Evolutionary conservation across 1,140 invertebrate genomes (phyloP).

Genomic region (Zaprionus kolodkinae): DNA sequence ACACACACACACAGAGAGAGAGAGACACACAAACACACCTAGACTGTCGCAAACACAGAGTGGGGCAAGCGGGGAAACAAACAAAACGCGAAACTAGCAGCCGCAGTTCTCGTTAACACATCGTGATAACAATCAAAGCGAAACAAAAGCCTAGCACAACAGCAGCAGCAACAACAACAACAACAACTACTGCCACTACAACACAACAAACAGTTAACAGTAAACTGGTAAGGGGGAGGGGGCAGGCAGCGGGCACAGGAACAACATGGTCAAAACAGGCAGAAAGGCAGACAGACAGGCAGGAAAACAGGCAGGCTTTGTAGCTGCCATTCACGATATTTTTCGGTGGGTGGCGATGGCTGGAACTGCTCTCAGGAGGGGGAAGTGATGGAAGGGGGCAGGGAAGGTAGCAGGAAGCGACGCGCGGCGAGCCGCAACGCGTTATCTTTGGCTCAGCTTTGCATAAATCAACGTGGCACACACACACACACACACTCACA

Average conservation of each 20-base stretch:
- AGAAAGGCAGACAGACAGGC: neutral
- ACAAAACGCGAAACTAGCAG: constrained; percentile 64
- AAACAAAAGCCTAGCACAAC: constrained; percentile 69
- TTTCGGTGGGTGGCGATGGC: neutral
- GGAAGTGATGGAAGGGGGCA: neutral
- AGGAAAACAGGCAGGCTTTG: constrained; percentile 50
- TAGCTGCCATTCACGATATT: constrained; percentile 11
- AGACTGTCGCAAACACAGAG: neutral
- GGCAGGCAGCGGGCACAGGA: constrained; percentile 3
- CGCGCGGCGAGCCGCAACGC: constrained; percentile 59
- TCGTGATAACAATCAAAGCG: constrained; percentile 69
- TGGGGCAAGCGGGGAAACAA: constrained; percentile 33
- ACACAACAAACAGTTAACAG: constrained; percentile 27
- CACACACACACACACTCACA: constrained; percentile 22
- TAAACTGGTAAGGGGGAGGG: neutral
- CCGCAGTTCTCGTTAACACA: constrained; percentile 50
- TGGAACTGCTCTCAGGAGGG: neutral
- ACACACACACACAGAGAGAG: neutral
- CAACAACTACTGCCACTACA: constrained; percentile 11
- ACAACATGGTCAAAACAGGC: constrained; percentile 55
- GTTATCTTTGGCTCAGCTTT: constrained; percentile 74
- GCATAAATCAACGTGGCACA: constrained; percentile 73
- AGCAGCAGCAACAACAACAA: constrained; percentile 31
- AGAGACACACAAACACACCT: constrained; percentile 8
- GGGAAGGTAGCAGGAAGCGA: constrained; percentile 29